phyloP scores from a whole-genome alignment of 2,888 invertebrate genomes.

The Pristionchus mayeri region DNA sequence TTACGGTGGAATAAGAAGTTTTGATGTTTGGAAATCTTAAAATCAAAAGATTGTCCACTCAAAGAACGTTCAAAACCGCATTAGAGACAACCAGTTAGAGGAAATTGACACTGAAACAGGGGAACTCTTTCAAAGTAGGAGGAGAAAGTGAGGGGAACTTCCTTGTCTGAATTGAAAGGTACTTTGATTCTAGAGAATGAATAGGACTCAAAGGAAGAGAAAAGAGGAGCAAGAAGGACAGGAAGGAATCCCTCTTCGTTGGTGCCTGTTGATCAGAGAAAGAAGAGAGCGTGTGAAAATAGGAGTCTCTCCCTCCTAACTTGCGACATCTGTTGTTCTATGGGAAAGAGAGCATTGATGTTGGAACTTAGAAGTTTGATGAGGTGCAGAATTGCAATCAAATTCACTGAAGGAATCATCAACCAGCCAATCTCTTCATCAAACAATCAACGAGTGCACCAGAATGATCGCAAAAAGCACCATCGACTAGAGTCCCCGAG shows the following conservation, averaged over 20 bases:
- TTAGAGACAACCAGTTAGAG: not conserved
- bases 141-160: not conserved
- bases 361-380: conserved; percentile 7
- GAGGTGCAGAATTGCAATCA: not conserved
- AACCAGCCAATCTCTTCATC: not conserved
- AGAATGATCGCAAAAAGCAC: too few species aligned
- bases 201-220: not conserved
- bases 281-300: not conserved
- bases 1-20: not conserved
- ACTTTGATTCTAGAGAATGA: not conserved
- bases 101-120: not conserved
- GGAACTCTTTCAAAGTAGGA: not conserved
- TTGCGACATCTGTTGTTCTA: conserved; percentile 14
- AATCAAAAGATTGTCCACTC: not conserved
- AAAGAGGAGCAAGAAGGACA: not conserved
- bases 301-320: not conserved
- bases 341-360: not conserved
- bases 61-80: not conserved
- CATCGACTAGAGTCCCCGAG: not conserved
- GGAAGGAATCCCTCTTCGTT: not conserved
- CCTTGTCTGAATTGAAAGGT: not conserved
- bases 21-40: not conserved
- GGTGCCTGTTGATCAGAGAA: too few species aligned
- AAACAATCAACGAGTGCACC: not conserved
- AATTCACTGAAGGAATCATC: not conserved